A percentile compares a stretch with the other conserved stretches of the same genome.
These are phyloP conservation scores for Deilephila porcellus DNA, from an alignment of 2,888 invertebrate genomes.

Conservation along the genomic window DNA sequence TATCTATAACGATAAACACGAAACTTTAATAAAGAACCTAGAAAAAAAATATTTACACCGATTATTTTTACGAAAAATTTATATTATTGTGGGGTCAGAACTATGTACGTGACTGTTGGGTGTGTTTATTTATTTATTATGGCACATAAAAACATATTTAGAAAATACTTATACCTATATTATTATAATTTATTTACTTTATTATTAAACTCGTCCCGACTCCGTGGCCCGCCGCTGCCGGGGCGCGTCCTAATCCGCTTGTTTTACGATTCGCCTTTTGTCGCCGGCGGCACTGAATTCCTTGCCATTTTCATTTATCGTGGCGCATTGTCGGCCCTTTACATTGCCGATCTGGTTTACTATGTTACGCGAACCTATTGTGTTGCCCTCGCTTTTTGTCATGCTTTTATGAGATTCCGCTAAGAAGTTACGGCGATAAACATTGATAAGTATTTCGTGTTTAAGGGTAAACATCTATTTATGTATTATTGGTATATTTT, in stretches of 20 bases:
- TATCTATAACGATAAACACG: too few relatives aligned
- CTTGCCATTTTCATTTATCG: slow-evolving; percentile 74
- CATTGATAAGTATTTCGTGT: not conserved
- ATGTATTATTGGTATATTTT: too few relatives aligned
- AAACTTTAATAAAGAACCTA: too few relatives aligned
- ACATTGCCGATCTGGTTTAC: slow-evolving; percentile 57
- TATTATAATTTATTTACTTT: too few relatives aligned
- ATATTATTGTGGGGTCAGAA: too few relatives aligned
- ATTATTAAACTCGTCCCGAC: slow-evolving; percentile 30
- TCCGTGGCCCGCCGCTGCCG: slow-evolving; percentile 46
- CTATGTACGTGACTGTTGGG: too few relatives aligned
- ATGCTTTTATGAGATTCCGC: slow-evolving; percentile 31
- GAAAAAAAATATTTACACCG: too few relatives aligned
- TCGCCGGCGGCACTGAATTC: slow-evolving; percentile 66
- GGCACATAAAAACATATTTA: too few relatives aligned
- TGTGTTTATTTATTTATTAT: too few relatives aligned
- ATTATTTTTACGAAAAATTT: too few relatives aligned
- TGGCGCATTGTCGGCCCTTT: slow-evolving; percentile 60
- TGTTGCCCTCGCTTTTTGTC: slow-evolving; percentile 28
- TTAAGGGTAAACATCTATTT: too few relatives aligned
- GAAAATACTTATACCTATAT: too few relatives aligned
- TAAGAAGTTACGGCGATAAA: not conserved
- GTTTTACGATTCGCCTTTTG: slow-evolving; percentile 76
- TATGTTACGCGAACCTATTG: slow-evolving; percentile 47
- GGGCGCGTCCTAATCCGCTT: slow-evolving; percentile 72